Evolutionary conservation across 2,797 vertebrate species (phyloP).

Genomic region (Leptoclinus maculatus): DNA sequence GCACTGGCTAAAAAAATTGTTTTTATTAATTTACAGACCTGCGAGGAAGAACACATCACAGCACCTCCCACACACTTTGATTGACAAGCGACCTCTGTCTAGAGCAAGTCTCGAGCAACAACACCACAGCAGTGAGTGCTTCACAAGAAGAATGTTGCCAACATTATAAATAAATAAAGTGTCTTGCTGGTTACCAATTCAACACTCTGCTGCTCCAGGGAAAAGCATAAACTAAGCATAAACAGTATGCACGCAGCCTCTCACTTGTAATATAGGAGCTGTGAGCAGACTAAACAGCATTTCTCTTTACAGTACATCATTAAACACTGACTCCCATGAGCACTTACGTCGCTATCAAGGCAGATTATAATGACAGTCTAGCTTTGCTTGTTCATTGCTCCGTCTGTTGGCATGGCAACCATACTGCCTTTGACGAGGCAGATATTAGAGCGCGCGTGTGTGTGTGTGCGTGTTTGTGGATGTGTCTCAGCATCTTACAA

Average conservation of each 20-base stretch:
- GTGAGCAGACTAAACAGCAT: slow-evolving; percentile 48
- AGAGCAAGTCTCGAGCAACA: slow-evolving; percentile 31
- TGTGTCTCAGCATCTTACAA: slow-evolving; percentile 26
- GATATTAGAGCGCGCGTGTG: slow-evolving; percentile 42
- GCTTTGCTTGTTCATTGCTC: slow-evolving; percentile 66
- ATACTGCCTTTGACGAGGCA: slow-evolving; percentile 65
- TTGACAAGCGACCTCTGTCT: slow-evolving; percentile 60
- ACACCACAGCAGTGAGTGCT: slow-evolving; percentile 29
- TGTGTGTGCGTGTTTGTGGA: slow-evolving; percentile 16
- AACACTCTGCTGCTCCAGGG: slow-evolving; percentile 11
- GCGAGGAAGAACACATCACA: slow-evolving; percentile 38
- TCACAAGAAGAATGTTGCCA: slow-evolving; percentile 32
- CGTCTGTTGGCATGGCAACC: slow-evolving; percentile 81
- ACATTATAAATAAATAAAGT: slow-evolving; percentile 26
- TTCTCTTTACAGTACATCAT: slow-evolving; percentile 49
- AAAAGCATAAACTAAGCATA: slow-evolving; percentile 5
- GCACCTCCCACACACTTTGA: slow-evolving; percentile 67
- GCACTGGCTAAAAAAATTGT: slow-evolving; percentile 13
- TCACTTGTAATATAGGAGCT: slow-evolving; percentile 4
- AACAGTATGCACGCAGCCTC: not conserved
- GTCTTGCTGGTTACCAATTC: slow-evolving; percentile 17
- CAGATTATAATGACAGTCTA: slow-evolving; percentile 62
- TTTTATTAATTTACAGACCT: slow-evolving; percentile 19
- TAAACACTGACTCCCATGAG: slow-evolving; percentile 58
- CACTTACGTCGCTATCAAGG: slow-evolving; percentile 51